phyloP scores from a whole-genome alignment of 2,797 vertebrate species.

The Petrocephalus schoutedeni region DNA sequence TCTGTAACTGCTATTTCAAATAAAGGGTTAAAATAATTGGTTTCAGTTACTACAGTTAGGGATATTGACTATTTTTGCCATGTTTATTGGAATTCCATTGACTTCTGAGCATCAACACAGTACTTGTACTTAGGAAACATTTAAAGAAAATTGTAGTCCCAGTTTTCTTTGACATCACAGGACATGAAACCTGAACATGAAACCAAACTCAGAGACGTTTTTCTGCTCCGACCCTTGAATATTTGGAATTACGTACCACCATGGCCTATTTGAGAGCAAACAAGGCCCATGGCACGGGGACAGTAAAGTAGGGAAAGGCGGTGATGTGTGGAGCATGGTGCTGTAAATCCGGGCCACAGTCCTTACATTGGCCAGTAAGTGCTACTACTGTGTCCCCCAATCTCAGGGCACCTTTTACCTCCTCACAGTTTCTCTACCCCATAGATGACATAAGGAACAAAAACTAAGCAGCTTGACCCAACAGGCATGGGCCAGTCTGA shows the following conservation, averaged over 20 bases:
- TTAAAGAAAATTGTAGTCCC: background rate
- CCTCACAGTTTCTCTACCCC: background rate
- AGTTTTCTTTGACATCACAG: background rate
- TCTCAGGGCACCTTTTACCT: background rate
- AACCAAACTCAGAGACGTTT: background rate
- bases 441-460: background rate
- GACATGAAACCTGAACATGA: background rate
- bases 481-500: conserved; percentile 7
- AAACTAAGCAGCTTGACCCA: conserved; percentile 1
- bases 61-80: background rate
- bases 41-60: background rate
- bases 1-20: background rate
- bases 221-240: background rate
- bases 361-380: background rate
- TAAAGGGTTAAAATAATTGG: background rate
- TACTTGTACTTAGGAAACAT: background rate
- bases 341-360: background rate
- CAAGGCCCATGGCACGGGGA: background rate
- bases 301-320: background rate
- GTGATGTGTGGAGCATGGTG: background rate
- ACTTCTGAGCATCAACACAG: background rate
- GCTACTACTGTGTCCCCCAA: background rate
- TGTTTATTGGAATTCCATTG: background rate
- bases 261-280: background rate
- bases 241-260: too few relatives aligned